Evolutionary conservation across 2,113 vertebrate genomes (phyloP).

Genomic region (Anguilla japonica): DNA sequence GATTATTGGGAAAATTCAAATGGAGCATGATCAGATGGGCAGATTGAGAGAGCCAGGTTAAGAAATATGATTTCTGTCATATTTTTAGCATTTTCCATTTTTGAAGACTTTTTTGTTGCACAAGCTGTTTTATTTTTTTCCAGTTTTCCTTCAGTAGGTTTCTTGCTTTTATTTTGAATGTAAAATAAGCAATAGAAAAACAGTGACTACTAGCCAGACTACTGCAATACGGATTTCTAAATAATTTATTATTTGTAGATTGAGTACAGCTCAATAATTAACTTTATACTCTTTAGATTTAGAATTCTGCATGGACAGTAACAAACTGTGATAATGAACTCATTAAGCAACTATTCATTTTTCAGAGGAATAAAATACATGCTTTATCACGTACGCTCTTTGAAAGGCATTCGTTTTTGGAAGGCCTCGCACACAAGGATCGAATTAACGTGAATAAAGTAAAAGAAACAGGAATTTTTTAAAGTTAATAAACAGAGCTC

Average conservation of each 20-base stretch:
- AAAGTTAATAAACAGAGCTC: constrained; percentile 66
- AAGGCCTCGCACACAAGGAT: neutral
- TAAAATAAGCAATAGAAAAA: neutral
- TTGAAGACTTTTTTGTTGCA: too few species aligned
- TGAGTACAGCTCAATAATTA: too few species aligned
- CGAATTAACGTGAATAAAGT: neutral
- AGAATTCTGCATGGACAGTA: neutral
- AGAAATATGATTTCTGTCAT: too few species aligned
- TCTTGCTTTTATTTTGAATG: constrained; percentile 12
- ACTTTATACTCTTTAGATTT: neutral
- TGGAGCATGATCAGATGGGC: neutral
- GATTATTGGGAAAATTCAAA: neutral
- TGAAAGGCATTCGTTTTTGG: neutral
- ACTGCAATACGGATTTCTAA: neutral
- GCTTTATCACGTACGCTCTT: neutral
- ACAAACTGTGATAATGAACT: neutral
- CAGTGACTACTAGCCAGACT: neutral
- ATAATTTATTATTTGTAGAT: neutral
- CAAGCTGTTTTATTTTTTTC: neutral
- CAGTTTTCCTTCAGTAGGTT: neutral
- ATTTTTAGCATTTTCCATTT: neutral
- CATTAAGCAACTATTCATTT: neutral
- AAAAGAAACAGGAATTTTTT: neutral
- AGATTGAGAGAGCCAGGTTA: neutral
- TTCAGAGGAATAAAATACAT: neutral